Percentiles rank a stretch among this genome's conserved stretches.
Evolutionary conservation across 2,888 invertebrate species (phyloP).

Genomic region (Sphecodes monilicornis): DNA sequence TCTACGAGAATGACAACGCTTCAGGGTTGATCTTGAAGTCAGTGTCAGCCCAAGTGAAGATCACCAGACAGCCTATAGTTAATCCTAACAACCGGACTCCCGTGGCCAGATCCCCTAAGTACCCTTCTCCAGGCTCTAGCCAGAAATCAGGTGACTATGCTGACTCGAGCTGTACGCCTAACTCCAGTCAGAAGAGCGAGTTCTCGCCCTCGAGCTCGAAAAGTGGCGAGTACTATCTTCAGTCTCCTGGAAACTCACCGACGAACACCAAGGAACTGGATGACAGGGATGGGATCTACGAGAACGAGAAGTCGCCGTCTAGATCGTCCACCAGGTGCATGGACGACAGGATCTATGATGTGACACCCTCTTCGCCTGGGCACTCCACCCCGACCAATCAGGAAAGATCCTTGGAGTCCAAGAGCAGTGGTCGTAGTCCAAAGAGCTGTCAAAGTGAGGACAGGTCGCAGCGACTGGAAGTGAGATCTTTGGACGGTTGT

Average conservation of each 20-base stretch:
- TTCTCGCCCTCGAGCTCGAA: conserved; percentile 82
- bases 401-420: conserved; percentile 6
- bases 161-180: conserved; percentile 81
- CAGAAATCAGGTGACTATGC: conserved; percentile 81
- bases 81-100: conserved; percentile 74
- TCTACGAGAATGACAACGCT: conserved; percentile 37
- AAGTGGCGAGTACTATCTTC: conserved; percentile 81
- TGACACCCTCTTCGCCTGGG: conserved; percentile 65
- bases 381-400: conserved; percentile 25
- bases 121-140: conserved; percentile 79
- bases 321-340: conserved; percentile 46
- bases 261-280: conserved; percentile 55
- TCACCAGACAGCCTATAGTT: conserved; percentile 74
- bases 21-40: conserved; percentile 68
- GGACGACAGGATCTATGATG: conserved; percentile 76
- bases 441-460: conserved; percentile 22
- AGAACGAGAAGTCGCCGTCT: conserved; percentile 50
- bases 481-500: neutral
- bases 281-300: conserved; percentile 72
- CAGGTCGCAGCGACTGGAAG: neutral
- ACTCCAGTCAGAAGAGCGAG: conserved; percentile 81
- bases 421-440: neutral
- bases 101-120: conserved; percentile 73
- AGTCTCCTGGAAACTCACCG: conserved; percentile 75
- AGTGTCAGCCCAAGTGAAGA: conserved; percentile 78